Evolutionary conservation across 2,888 invertebrate genomes (phyloP).

Genomic region (Diaprepes abbreviatus): DNA sequence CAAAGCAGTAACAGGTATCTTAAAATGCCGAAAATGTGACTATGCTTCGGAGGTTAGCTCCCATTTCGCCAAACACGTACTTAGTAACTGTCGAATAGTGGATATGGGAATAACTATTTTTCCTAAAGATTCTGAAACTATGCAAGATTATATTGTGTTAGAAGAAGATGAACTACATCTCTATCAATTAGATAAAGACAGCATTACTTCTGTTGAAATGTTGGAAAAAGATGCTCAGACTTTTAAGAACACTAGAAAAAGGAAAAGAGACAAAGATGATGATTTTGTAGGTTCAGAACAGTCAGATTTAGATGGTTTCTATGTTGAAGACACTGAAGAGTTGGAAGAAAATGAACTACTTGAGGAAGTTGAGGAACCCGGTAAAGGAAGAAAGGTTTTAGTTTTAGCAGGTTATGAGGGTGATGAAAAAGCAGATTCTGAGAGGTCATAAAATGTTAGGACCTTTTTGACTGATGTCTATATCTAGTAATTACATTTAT

Average conservation of each 20-base stretch:
- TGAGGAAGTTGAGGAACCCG: background rate
- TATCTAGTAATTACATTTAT: no score
- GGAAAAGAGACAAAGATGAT: background rate
- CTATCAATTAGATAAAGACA: slow-evolving; percentile 15
- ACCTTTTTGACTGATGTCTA: no score
- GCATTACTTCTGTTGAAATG: background rate
- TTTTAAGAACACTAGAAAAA: background rate
- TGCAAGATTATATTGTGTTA: slow-evolving; percentile 23
- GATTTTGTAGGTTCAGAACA: background rate
- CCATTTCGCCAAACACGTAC: slow-evolving; percentile 53
- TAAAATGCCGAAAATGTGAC: slow-evolving; percentile 54
- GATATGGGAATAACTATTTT: slow-evolving; percentile 5
- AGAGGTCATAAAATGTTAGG: background rate
- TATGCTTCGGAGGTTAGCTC: slow-evolving; percentile 51
- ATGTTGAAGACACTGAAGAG: slow-evolving; percentile 1
- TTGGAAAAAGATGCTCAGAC: background rate
- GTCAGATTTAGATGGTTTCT: background rate
- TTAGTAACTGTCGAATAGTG: slow-evolving; percentile 48
- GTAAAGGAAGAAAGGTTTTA: slow-evolving; percentile 11
- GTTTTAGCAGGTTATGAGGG: slow-evolving; percentile 30
- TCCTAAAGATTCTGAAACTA: background rate
- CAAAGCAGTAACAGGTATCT: slow-evolving; percentile 48
- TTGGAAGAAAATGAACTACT: slow-evolving; percentile 4
- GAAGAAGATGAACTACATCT: slow-evolving; percentile 20
- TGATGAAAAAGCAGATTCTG: background rate